These are phyloP conservation scores for Timema cristinae DNA, from an alignment of 2,888 invertebrate species.

Conservation along the genomic window DNA sequence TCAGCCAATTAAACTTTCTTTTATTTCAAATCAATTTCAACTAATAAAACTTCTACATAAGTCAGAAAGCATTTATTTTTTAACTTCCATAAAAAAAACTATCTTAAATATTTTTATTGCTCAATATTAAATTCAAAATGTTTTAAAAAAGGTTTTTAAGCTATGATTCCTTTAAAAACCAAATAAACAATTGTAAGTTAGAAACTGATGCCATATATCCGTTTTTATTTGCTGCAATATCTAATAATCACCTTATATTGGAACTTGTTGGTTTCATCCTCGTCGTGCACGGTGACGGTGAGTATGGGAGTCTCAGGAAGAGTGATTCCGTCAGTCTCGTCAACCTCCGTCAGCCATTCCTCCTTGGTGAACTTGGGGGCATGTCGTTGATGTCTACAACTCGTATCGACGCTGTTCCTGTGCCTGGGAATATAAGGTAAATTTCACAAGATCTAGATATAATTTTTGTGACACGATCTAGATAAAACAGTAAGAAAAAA, in stretches of 20 bases:
- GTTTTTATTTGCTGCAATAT: conserved; percentile 8
- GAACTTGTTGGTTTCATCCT: conserved; percentile 44
- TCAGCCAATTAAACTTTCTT: no score
- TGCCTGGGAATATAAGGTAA: conserved; percentile 40
- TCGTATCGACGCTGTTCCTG: conserved; percentile 49
- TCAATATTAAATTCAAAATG: background rate
- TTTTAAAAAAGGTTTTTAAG: background rate
- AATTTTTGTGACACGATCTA: no score
- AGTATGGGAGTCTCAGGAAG: conserved; percentile 39
- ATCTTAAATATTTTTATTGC: background rate
- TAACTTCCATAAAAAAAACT: background rate
- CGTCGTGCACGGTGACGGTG: conserved; percentile 47
- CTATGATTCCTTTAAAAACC: background rate
- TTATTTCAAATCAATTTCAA: no score
- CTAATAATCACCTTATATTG: background rate
- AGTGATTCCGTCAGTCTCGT: no score
- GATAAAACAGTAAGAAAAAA: no score
- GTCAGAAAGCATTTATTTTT: no score
- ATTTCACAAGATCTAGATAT: no score
- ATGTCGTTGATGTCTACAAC: conserved; percentile 56
- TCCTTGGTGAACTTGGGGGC: conserved; percentile 85
- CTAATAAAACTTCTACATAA: no score
- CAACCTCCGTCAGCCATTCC: no score
- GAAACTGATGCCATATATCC: background rate
- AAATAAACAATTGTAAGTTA: background rate